Evolutionary conservation across 2,113 vertebrate species (phyloP), one percentile per base, ranked within the genome.

Genomic region (Nerophis lumbriciformis): DNA sequence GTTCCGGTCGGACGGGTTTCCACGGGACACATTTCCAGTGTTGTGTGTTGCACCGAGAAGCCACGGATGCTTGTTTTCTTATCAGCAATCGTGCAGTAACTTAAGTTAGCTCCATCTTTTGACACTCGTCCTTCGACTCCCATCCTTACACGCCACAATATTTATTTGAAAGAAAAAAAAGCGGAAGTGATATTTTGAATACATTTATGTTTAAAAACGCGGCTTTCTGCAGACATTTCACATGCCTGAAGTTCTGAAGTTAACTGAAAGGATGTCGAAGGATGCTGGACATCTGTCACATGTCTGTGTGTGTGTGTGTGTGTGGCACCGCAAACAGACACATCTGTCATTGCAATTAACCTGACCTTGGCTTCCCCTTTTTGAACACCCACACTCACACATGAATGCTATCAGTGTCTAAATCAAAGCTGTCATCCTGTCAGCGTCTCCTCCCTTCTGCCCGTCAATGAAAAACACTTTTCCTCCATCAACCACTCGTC

Each of bases 401-500:
- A 59, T 69, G 48, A 59, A 48, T 66, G 60, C 39, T 66, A 83
- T 88, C 82, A 8, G 80, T 79, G 80, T 83, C 84, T 84, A 84
- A 88, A 87, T 88, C 86, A 77, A 79, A 79, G 77, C 83, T 88
- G 86, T 84, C 86, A 82, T 78, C 73, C 81, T 84, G 83, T 88
- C 86, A 88, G 44, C 55, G 13, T 76, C 76, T 71, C 75, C 75
- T 49, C 59, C 74, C 71, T 72, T 65, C 71, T 61, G 44, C 78
- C 81, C 83, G 84, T 87, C 86, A 87, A 66, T 88, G 79, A 86
- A 71, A 84, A 72, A 67, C 70, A 72, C 69, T 78, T 83, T 85
- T 79, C 72, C 63, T 85, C 74, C 70, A 66, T 77, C 75, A 68
- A 64, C 70, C 70, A 68, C 74, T 73, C 58, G 69, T 50, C 73